Conservation (phyloP, 1,140 invertebrate species). For the Aplysia californica region DNA sequence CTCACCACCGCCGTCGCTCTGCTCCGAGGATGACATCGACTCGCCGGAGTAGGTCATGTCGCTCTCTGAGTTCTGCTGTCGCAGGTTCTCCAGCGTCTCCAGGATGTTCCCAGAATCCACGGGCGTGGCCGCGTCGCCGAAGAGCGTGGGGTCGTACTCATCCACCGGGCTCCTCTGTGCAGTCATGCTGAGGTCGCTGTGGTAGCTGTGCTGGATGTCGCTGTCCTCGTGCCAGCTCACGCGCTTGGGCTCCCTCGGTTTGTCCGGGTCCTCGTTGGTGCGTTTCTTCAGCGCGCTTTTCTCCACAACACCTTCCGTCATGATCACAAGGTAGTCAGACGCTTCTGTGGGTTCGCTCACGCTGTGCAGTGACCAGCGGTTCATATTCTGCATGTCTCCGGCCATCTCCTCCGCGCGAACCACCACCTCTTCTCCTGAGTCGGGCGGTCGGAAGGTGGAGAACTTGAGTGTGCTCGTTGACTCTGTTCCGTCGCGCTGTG, state of each 20-base stretch:
- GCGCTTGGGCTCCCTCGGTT: conserved; percentile 40
- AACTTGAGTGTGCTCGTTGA: conserved; percentile 24
- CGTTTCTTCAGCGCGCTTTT: conserved; percentile 25
- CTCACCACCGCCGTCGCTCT: conserved; percentile 29
- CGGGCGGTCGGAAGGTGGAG: conserved; percentile 41
- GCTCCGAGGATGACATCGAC: neutral
- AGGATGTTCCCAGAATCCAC: conserved; percentile 42
- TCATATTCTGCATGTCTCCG: neutral
- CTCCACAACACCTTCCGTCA: conserved; percentile 27
- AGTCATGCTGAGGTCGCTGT: conserved; percentile 38
- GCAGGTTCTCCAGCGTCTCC: conserved; percentile 43
- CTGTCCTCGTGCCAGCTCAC: conserved; percentile 51
- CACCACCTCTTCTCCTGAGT: conserved; percentile 23
- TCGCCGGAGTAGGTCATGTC: conserved; percentile 40
- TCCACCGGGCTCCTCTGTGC: conserved; percentile 38
- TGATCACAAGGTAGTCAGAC: conserved; percentile 14
- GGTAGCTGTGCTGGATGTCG: conserved; percentile 34
- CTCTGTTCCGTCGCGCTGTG: neutral
- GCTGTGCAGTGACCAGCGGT: conserved; percentile 17
- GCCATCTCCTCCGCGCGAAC: neutral
- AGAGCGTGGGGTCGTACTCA: conserved; percentile 34
- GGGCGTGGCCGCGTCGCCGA: conserved; percentile 24
- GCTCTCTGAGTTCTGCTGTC: conserved; percentile 34
- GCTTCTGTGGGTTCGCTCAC: conserved; percentile 4
- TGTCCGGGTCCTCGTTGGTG: conserved; percentile 5